phyloP scores from a whole-genome alignment of 2,113 vertebrate species.

The Microtus pennsylvanicus region DNA sequence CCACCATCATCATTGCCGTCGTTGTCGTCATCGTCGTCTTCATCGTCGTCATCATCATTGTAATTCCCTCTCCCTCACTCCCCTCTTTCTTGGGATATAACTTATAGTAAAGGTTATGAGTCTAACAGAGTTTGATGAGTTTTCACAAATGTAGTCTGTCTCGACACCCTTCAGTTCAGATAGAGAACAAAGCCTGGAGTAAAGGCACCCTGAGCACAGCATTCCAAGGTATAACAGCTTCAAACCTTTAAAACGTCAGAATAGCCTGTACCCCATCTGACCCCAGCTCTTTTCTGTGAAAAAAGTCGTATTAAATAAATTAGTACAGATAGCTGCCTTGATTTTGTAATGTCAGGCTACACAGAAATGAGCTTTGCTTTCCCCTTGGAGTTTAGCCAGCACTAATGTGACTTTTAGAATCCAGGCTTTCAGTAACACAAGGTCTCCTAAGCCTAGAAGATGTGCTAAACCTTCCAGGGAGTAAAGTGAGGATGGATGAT shows the following conservation, averaged over 20 bases:
- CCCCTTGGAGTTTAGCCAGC: neutral
- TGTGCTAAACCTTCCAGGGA: neutral
- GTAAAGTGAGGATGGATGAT: neutral
- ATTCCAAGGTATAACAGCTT: neutral
- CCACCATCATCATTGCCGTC: accelerated
- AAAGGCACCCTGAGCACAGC: neutral
- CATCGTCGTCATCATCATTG: accelerated
- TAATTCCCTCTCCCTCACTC: neutral
- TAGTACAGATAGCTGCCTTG: neutral
- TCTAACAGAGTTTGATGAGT: neutral
- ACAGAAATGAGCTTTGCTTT: conserved; percentile 19
- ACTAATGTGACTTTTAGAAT: neutral
- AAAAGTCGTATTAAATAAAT: conserved; percentile 10
- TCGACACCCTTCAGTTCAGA: neutral
- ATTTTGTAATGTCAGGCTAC: neutral
- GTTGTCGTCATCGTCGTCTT: no score
- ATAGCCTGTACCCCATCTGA: neutral
- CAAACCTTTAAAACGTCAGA: conserved; percentile 7
- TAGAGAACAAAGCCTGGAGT: neutral
- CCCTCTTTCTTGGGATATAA: neutral
- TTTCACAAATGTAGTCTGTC: neutral
- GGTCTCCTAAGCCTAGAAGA: conserved; percentile 29
- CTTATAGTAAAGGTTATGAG: neutral
- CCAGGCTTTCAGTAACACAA: neutral
- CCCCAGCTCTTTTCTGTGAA: neutral